phyloP scores from a whole-genome alignment of 2,797 vertebrate genomes.

The Anolis apletophallus region DNA sequence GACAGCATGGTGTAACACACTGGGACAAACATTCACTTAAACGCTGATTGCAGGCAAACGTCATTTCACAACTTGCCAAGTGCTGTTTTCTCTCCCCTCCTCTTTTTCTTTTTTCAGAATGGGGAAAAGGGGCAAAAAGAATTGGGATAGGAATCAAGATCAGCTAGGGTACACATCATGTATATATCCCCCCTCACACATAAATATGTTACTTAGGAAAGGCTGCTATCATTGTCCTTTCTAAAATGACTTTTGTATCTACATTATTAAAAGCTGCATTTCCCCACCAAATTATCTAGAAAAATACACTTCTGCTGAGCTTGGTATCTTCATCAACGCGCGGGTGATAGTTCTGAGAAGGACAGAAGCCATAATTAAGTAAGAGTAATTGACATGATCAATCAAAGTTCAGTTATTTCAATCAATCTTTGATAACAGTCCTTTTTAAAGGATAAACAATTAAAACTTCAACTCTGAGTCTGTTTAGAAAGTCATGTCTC shows the following conservation, averaged over 20 bases:
- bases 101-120: not conserved
- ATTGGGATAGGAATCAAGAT: not conserved
- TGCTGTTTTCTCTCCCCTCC: constrained; percentile 23
- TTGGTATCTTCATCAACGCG: not conserved
- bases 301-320: constrained; percentile 35
- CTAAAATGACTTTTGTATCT: constrained; percentile 56
- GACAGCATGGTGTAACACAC: constrained; percentile 82
- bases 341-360: constrained; percentile 2
- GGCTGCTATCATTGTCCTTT: constrained; percentile 53
- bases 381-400: constrained; percentile 10
- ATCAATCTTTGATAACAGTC: constrained; percentile 15
- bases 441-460: not conserved
- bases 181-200: constrained; percentile 39
- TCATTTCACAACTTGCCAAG: constrained; percentile 74
- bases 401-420: not conserved
- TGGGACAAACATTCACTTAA: constrained; percentile 88
- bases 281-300: constrained; percentile 31
- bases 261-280: constrained; percentile 52
- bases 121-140: constrained; percentile 10
- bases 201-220: not conserved
- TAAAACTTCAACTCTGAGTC: constrained; percentile 34
- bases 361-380: not conserved
- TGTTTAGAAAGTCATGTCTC: constrained; percentile 32
- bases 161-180: constrained; percentile 39
- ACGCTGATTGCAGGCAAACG: constrained; percentile 83